These are phyloP conservation scores for Stramonita haemastoma DNA, from an alignment of 2,888 invertebrate species.

Conservation along the genomic window DNA sequence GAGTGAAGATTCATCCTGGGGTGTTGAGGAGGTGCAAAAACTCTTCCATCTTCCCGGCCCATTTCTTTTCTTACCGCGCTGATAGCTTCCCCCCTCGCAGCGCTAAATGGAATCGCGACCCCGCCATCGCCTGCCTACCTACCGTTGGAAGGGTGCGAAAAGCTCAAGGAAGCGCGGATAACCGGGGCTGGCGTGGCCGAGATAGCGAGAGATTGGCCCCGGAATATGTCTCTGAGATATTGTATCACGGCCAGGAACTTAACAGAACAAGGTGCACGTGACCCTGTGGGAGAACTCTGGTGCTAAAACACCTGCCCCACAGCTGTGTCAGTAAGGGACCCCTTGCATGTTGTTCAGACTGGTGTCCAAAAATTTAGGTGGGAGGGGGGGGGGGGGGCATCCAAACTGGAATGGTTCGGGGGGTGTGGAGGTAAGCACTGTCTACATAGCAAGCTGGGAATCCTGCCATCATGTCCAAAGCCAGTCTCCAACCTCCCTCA, in stretches of 20 bases:
- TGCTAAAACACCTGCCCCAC: background rate
- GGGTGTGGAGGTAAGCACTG: no score
- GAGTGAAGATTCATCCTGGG: background rate
- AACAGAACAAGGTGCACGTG: slow-evolving; percentile 12
- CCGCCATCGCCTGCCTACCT: background rate
- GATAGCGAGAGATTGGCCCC: slow-evolving; percentile 18
- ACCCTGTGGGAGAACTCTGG: background rate
- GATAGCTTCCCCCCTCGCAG: slow-evolving; percentile 27
- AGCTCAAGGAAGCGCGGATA: slow-evolving; percentile 24
- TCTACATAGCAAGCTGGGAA: no score
- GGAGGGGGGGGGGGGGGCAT: no score
- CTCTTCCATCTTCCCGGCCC: slow-evolving; percentile 34
- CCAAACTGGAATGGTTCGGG: no score
- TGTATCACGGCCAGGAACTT: slow-evolving; percentile 5
- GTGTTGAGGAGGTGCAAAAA: slow-evolving; percentile 33
- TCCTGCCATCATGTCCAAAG: no score
- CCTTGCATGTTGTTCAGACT: no score
- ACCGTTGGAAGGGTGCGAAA: background rate
- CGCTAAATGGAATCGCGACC: slow-evolving; percentile 33
- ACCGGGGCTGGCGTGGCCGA: background rate
- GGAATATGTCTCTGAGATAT: slow-evolving; percentile 24
- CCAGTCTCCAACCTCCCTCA: no score
- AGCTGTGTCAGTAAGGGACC: no score
- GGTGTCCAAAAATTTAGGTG: no score
- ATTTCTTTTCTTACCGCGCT: slow-evolving; percentile 38